Evolutionary conservation across 1,140 invertebrate species (phyloP).

Genomic region (Heliconius himera): DNA sequence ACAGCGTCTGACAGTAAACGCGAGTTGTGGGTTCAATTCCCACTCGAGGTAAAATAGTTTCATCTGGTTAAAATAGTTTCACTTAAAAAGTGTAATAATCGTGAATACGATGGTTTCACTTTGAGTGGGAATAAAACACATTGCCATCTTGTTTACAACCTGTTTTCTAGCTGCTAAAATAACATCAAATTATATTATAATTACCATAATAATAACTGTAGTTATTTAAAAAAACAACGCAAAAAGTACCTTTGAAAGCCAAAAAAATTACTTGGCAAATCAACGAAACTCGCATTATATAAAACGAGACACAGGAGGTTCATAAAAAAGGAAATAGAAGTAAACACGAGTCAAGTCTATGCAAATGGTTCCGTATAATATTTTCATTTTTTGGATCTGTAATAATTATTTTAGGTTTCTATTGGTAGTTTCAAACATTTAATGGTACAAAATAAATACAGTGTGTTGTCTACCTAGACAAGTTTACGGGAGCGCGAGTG

Average conservation of each 20-base stretch:
- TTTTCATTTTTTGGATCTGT: not conserved
- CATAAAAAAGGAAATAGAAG: not conserved
- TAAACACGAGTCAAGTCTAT: not conserved
- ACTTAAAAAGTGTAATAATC: too few relatives aligned
- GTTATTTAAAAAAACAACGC: not conserved
- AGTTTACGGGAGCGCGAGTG: too few relatives aligned
- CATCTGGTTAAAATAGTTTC: too few relatives aligned
- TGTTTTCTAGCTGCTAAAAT: not conserved
- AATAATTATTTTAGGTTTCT: not conserved
- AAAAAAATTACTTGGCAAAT: conserved; percentile 3
- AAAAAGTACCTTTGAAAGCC: not conserved
- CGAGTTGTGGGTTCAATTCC: too few relatives aligned
- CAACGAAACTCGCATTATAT: not conserved
- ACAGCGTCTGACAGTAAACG: too few relatives aligned
- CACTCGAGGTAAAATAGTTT: too few relatives aligned
- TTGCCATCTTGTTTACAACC: not conserved
- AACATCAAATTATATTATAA: not conserved
- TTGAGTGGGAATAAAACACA: not conserved
- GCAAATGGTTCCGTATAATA: not conserved
- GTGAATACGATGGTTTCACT: not conserved
- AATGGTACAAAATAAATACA: too few relatives aligned
- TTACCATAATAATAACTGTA: not conserved
- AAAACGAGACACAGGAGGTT: not conserved
- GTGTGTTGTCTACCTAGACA: too few relatives aligned
- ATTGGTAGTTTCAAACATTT: too few relatives aligned